Percentiles rank a stretch among this genome's conserved stretches.
Evolutionary conservation across 2,113 vertebrate species (phyloP).

Genomic region (Apeltes quadracus): DNA sequence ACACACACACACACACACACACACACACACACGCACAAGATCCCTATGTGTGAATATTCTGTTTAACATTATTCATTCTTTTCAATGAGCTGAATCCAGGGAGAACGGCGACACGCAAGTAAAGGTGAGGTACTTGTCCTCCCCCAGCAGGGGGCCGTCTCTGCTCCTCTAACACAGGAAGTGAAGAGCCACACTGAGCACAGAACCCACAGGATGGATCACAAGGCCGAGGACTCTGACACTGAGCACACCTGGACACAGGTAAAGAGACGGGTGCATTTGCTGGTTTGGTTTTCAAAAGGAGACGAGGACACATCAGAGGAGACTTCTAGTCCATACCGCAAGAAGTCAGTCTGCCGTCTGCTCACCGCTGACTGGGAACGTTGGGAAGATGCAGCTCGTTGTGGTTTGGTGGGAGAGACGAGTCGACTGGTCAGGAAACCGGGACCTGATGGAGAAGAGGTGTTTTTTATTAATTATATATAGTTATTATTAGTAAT

Average conservation of each 20-base stretch:
- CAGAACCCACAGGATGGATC: slow-evolving; percentile 90
- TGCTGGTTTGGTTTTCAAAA: no score
- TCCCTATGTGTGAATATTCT: no score
- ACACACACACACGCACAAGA: neutral
- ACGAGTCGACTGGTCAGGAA: slow-evolving; percentile 66
- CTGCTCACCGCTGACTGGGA: slow-evolving; percentile 68
- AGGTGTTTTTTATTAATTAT: neutral
- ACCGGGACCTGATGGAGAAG: slow-evolving; percentile 61
- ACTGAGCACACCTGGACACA: slow-evolving; percentile 83
- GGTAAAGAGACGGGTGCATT: neutral
- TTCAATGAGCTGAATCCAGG: no score
- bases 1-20: neutral
- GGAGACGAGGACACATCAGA: no score
- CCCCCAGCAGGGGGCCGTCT: slow-evolving; percentile 81
- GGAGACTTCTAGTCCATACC: slow-evolving; percentile 70
- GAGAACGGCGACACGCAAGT: neutral
- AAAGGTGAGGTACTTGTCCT: slow-evolving; percentile 80
- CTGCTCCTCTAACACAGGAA: slow-evolving; percentile 79
- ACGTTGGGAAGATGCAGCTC: neutral
- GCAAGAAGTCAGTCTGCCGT: slow-evolving; percentile 79
- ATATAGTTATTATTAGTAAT: no score
- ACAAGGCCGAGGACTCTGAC: slow-evolving; percentile 79
- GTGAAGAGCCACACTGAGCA: slow-evolving; percentile 85
- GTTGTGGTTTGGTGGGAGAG: neutral
- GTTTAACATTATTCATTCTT: no score